Evolutionary conservation across 2,113 vertebrate genomes (phyloP).

Genomic region (Haliaeetus leucogaster): DNA sequence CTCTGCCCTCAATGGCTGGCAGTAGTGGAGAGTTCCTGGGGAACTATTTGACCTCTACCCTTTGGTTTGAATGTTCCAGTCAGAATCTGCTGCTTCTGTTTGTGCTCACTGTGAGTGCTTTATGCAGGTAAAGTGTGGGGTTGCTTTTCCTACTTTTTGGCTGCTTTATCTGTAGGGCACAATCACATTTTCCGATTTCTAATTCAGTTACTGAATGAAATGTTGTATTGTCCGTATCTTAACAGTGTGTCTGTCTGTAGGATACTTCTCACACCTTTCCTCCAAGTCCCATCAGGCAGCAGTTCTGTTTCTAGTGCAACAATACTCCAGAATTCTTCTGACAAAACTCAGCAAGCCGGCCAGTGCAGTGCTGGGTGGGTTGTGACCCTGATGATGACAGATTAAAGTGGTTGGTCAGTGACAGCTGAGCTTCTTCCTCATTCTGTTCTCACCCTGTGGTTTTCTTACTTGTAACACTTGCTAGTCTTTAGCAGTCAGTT

Average conservation of each 20-base stretch:
- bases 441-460: background rate
- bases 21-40: conserved; percentile 65
- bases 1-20: conserved; percentile 63
- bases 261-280: background rate
- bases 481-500: background rate
- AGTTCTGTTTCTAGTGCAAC: background rate
- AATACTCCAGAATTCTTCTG: background rate
- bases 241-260: conserved; percentile 24
- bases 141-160: conserved; percentile 57
- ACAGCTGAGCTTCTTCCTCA: background rate
- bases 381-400: background rate
- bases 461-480: background rate
- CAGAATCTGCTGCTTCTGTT: conserved; percentile 64
- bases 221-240: background rate
- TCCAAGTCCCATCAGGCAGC: background rate
- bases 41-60: conserved; percentile 57
- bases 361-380: background rate
- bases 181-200: conserved; percentile 22
- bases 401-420: background rate
- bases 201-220: conserved; percentile 15
- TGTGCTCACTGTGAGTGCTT: conserved; percentile 66
- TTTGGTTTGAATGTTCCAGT: conserved; percentile 63
- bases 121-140: conserved; percentile 63
- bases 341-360: background rate
- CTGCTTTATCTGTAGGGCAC: conserved; percentile 50